Conservation (phyloP, 2,113 vertebrate species). For the Ptyas mucosa region DNA sequence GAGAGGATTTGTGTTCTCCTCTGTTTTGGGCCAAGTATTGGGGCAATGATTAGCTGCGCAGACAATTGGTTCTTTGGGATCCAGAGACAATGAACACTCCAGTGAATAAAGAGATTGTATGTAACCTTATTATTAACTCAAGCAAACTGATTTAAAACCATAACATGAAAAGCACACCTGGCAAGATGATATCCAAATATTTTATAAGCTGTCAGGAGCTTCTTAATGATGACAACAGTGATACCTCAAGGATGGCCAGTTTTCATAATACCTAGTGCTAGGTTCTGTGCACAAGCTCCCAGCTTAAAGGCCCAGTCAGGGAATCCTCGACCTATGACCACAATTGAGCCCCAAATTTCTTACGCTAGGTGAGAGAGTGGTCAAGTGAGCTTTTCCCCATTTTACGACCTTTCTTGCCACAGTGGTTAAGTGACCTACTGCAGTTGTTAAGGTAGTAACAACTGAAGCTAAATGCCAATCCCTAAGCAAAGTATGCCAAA, state of each 20-base stretch:
- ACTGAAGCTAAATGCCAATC: neutral
- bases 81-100: neutral
- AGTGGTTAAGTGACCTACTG: neutral
- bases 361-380: neutral
- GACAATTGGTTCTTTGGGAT: neutral
- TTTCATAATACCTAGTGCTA: neutral
- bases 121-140: neutral
- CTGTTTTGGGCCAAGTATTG: neutral
- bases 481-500: neutral
- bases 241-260: neutral
- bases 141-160: neutral
- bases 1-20: conserved; percentile 7
- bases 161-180: neutral
- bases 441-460: neutral
- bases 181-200: neutral
- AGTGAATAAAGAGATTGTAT: neutral
- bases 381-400: neutral
- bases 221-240: neutral
- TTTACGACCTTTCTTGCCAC: neutral
- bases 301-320: neutral
- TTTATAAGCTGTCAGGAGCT: neutral
- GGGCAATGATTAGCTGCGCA: neutral
- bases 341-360: neutral
- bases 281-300: neutral
- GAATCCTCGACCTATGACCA: neutral